These are phyloP conservation scores for Malthinus seriepunctatus DNA, from an alignment of 2,888 invertebrate species.

Conservation along the genomic window DNA sequence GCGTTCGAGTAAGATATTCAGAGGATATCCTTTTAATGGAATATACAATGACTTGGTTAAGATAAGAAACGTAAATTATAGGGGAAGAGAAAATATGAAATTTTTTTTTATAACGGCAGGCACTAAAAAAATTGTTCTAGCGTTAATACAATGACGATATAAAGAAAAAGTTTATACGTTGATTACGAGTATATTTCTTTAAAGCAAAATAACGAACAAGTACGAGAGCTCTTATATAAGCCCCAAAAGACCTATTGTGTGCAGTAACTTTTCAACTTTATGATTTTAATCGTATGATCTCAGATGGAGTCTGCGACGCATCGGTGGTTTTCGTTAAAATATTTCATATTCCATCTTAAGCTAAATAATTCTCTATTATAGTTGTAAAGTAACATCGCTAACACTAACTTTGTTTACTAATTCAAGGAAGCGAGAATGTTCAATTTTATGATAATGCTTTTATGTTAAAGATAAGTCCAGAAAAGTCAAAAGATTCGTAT, in stretches of 20 bases:
- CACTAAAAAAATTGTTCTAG: neutral
- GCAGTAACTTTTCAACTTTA: slow-evolving; percentile 35
- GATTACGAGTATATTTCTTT: slow-evolving; percentile 6
- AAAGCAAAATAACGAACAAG: slow-evolving; percentile 14
- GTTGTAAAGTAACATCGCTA: slow-evolving; percentile 7
- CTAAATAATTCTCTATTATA: slow-evolving; percentile 13
- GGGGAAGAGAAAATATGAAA: neutral
- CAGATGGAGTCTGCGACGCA: slow-evolving; percentile 20
- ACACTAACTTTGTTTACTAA: slow-evolving; percentile 13
- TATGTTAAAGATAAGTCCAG: neutral
- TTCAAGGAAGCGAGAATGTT: neutral
- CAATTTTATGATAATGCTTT: slow-evolving; percentile 6
- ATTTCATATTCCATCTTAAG: slow-evolving; percentile 14
- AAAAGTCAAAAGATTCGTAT: neutral
- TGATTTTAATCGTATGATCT: slow-evolving; percentile 35
- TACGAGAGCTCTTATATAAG: slow-evolving; percentile 27
- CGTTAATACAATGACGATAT: slow-evolving; percentile 2
- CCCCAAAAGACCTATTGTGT: slow-evolving; percentile 33
- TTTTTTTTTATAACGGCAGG: neutral
- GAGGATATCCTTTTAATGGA: too few relatives aligned
- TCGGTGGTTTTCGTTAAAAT: slow-evolving; percentile 23
- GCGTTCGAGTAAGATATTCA: too few relatives aligned
- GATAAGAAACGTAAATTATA: neutral
- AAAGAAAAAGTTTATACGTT: slow-evolving; percentile 4
- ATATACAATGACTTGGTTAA: too few relatives aligned